A percentile compares a stretch with the other conserved stretches of the same genome.
Evolutionary conservation across 2,113 vertebrate genomes (phyloP).

Genomic region (Arothron firmamentum): DNA sequence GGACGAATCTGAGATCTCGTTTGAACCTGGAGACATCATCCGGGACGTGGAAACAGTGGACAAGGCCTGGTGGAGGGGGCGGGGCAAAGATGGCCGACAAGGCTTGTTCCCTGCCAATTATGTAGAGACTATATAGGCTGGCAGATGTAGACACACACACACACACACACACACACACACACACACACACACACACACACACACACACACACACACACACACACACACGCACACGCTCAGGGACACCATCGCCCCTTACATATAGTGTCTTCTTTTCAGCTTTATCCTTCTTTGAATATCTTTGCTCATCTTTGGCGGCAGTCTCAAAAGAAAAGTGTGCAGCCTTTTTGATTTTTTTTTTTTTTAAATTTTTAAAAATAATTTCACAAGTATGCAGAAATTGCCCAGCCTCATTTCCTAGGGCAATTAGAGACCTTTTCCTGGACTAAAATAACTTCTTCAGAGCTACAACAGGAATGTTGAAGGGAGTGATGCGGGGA

Average conservation of each 20-base stretch:
- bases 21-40: constrained; percentile 78
- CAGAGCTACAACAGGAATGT: constrained; percentile 52
- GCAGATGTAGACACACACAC: constrained; percentile 1
- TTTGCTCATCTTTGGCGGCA: constrained; percentile 38
- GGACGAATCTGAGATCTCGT: constrained; percentile 78
- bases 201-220: background rate
- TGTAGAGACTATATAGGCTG: constrained; percentile 74
- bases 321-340: constrained; percentile 28
- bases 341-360: constrained; percentile 37
- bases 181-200: constrained; percentile 19
- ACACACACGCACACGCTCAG: constrained; percentile 48
- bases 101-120: constrained; percentile 80
- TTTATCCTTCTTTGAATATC: constrained; percentile 54
- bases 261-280: constrained; percentile 41
- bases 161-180: constrained; percentile 20
- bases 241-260: constrained; percentile 50
- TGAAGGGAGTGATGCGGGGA: constrained; percentile 42
- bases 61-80: constrained; percentile 78
- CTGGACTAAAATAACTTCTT: constrained; percentile 66
- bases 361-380: too few species aligned
- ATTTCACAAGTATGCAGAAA: constrained; percentile 51
- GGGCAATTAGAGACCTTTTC: constrained; percentile 43
- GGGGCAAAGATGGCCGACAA: constrained; percentile 77
- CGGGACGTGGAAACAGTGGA: constrained; percentile 74
- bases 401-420: constrained; percentile 55